These are phyloP conservation scores for Prenolepis imparis DNA, from an alignment of 2,888 invertebrate genomes.

Conservation along the genomic window DNA sequence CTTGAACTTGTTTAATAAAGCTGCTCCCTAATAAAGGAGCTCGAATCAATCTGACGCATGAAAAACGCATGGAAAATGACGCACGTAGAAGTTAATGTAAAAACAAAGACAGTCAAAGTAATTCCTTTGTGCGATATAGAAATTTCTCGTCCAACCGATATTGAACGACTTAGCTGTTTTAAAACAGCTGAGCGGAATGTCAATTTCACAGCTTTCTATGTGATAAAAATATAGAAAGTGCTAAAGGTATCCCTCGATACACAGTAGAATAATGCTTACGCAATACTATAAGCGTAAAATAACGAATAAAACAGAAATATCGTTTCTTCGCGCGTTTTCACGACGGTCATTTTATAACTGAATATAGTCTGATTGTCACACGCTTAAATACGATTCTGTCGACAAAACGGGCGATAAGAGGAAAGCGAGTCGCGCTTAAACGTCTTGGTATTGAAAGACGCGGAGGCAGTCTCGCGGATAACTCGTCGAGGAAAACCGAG, in stretches of 20 bases:
- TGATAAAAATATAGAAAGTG: background rate
- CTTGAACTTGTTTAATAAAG: conserved; percentile 24
- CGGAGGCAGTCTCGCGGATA: conserved; percentile 49
- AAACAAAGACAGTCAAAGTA: background rate
- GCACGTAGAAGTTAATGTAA: background rate
- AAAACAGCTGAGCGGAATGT: background rate
- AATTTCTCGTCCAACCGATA: background rate
- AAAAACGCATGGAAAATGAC: background rate
- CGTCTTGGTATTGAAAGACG: conserved; percentile 48
- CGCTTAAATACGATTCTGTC: conserved; percentile 41
- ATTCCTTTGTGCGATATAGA: background rate
- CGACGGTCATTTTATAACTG: conserved; percentile 6
- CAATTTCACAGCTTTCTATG: background rate
- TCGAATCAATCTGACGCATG: background rate
- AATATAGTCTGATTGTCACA: conserved; percentile 32
- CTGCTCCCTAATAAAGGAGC: too few species aligned
- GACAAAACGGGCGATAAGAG: conserved; percentile 62
- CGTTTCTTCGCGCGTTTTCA: background rate
- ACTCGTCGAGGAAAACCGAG: conserved; percentile 60
- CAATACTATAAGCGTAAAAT: background rate
- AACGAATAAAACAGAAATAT: conserved; percentile 4
- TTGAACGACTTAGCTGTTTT: background rate
- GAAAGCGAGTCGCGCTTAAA: conserved; percentile 57
- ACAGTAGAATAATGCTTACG: background rate
- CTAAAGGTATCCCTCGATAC: background rate